Evolutionary conservation across 2,797 vertebrate genomes (phyloP), one percentile per base, ranked within the genome.

Genomic region (Halcyon smyrnensis): DNA sequence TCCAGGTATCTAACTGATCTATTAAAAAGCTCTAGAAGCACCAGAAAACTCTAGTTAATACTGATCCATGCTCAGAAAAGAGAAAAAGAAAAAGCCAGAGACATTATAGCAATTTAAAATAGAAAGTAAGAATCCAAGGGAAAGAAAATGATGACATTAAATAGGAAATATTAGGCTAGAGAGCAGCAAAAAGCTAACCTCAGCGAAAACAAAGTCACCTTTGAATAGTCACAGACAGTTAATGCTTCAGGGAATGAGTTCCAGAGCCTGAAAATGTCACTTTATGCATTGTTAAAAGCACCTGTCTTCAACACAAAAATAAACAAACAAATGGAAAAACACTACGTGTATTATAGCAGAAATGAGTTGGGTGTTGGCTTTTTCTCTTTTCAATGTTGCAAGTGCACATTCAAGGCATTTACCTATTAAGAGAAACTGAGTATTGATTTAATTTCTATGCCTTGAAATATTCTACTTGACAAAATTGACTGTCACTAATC

Each of bases 261-360:
- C 45, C 62, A 32, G 64, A 84, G 45, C 65, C 90, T 95, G 91
- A 94, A 96, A 95, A 95, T 88, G 87, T 84, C 92, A 94, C 73
- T 92, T 95, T 82, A 89, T 90, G 88, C 87, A 96, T 88, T 77
- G 43, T 77, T 94, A 95, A 90, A 95, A 96, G 69, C 91, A 96
- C 82, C 90, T 95, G 86, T 67, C 71, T 95, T 96, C 73, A 75
- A 89, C 68, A 92, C 20, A 90, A 92, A 95, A 90, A 92, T 90
- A 96, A 96, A 94, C 84, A 94, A 94, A 86, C 77, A 91, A 96
- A 87, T 68, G 51, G 69, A 68, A 94, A 96, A 94, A 86, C 64
- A 87, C 16, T 85, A 65, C 5, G 0, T 89, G 68, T 53, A 59
- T 84, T 84, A 70, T n/a, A 84, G 54, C 24, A 95, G 83, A 95